phyloP scores from a whole-genome alignment of 2,797 vertebrate species.

The Tapirus indicus region DNA sequence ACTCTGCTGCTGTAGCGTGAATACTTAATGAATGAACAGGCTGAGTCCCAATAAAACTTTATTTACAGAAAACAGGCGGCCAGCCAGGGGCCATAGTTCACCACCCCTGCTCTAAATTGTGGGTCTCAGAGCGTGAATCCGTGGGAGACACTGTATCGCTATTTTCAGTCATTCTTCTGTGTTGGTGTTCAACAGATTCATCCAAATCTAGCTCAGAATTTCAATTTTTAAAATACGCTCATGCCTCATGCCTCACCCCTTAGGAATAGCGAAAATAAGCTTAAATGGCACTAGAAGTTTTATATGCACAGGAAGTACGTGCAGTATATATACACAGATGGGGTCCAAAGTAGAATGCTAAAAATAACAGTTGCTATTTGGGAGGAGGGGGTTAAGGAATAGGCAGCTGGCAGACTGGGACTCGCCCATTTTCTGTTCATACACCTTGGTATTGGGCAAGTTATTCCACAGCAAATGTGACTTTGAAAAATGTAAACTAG shows the following conservation, averaged over 20 bases:
- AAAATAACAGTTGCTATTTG: background rate
- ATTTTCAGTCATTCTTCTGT: background rate
- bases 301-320: background rate
- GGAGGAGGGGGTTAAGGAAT: background rate
- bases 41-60: background rate
- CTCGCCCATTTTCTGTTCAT: background rate
- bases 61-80: background rate
- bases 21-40: background rate
- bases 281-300: background rate
- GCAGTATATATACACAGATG: background rate
- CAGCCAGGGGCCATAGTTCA: background rate
- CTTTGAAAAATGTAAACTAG: slow-evolving; percentile 31
- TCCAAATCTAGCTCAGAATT: background rate
- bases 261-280: background rate
- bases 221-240: background rate
- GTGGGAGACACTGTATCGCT: background rate
- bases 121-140: background rate
- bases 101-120: background rate
- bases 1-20: background rate
- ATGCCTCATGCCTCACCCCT: background rate
- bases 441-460: background rate
- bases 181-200: background rate
- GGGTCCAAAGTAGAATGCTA: background rate
- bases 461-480: background rate
- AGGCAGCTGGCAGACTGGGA: background rate